These are phyloP conservation scores for Lasioglossum morio DNA, from an alignment of 2,888 invertebrate species.

Conservation along the genomic window DNA sequence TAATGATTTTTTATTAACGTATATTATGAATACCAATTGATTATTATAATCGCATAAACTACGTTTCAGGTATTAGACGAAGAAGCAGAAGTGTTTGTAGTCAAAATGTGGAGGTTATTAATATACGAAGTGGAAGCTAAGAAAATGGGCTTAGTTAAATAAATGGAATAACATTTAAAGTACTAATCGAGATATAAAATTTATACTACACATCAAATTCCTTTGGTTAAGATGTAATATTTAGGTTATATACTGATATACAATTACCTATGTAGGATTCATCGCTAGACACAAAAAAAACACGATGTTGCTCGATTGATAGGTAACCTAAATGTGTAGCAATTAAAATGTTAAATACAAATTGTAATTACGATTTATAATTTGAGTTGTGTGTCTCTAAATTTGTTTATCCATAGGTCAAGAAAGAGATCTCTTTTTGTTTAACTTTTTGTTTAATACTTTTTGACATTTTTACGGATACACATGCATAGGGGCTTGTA, in stretches of 20 bases:
- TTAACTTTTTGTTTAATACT: not conserved
- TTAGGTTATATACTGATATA: conserved; percentile 74
- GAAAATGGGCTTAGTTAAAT: conserved; percentile 95
- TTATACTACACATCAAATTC: conserved; percentile 77
- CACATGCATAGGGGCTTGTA: not conserved
- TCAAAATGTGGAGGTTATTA: conserved; percentile 99
- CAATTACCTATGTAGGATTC: conserved; percentile 63
- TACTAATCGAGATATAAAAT: conserved; percentile 75
- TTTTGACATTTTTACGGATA: conserved; percentile 15
- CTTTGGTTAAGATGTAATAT: conserved; percentile 75
- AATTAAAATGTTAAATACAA: conserved; percentile 75
- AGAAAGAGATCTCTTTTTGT: not conserved
- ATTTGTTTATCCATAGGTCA: conserved; percentile 30
- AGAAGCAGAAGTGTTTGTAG: conserved; percentile 99
- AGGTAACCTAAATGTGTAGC: conserved; percentile 72
- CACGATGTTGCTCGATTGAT: conserved; percentile 62
- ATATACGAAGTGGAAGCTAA: conserved; percentile 99
- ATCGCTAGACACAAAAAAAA: conserved; percentile 57
- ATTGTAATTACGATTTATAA: conserved; percentile 79
- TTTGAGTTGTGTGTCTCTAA: conserved; percentile 53
- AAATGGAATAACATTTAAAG: conserved; percentile 77
- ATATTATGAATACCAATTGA: not conserved
- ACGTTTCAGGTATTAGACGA: conserved; percentile 96
- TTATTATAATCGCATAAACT: conserved; percentile 3
- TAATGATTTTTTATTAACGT: conserved; percentile 17